Conservation (phyloP, 2,113 vertebrate genomes). For the Nycticorax nycticorax region DNA sequence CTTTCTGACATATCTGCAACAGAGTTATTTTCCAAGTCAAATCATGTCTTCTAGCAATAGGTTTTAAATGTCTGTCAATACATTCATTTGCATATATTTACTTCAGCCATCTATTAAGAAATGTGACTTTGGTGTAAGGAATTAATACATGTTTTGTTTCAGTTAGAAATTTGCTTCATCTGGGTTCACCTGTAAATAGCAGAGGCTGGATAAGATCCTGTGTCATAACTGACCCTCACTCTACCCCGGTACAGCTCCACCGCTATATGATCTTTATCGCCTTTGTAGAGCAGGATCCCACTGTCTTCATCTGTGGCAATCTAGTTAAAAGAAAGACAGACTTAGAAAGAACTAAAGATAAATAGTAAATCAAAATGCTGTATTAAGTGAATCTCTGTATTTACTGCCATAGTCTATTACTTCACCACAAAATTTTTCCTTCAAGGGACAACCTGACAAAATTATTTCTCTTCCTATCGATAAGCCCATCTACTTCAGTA, state of each 20-base stretch:
- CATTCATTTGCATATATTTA: not conserved
- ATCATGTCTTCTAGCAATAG: not conserved
- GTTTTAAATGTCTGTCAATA: not conserved
- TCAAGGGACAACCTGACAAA: not conserved
- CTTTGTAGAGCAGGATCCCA: conserved; percentile 94
- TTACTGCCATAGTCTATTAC: not conserved
- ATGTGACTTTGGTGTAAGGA: not conserved
- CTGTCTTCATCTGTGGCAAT: conserved; percentile 97
- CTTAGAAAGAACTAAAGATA: not conserved
- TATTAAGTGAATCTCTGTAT: not conserved
- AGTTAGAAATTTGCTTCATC: not conserved
- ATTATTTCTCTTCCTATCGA: not conserved
- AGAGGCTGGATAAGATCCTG: conserved; percentile 90
- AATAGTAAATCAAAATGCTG: not conserved
- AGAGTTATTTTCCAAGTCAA: not conserved
- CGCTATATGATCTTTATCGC: conserved; percentile 90
- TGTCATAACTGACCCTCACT: conserved; percentile 94
- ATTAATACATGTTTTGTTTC: not conserved
- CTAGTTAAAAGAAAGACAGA: conserved; percentile 71
- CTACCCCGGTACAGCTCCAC: conserved; percentile 94
- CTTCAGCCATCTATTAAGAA: not conserved
- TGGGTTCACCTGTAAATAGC: conserved; percentile 93
- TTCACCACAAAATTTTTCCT: not conserved
- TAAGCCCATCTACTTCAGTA: not conserved
- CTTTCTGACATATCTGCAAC: not conserved